These are phyloP conservation scores for Sitodiplosis mosellana DNA, from an alignment of 1,140 invertebrate genomes.

Conservation along the genomic window DNA sequence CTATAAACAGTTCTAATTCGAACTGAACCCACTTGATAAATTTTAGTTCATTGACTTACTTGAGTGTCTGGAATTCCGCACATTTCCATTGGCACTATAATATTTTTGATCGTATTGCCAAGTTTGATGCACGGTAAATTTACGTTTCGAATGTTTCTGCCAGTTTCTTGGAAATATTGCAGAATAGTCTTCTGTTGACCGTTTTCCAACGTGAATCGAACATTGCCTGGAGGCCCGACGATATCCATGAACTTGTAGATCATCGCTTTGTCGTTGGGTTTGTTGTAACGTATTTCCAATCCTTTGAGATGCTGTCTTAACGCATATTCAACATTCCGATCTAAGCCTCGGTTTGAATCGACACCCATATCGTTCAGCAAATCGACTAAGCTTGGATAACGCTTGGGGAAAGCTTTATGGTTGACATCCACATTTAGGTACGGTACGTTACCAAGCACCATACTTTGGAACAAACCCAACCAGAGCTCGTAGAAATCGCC, in stretches of 20 bases:
- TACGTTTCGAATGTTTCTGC: constrained; percentile 28
- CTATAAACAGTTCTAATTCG: too few species aligned
- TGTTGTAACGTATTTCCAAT: constrained; percentile 13
- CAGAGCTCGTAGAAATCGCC: constrained; percentile 47
- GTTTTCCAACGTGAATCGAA: constrained; percentile 23
- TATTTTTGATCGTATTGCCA: constrained; percentile 30
- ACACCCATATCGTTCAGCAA: constrained; percentile 11
- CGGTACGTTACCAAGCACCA: constrained; percentile 48
- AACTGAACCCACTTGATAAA: too few species aligned
- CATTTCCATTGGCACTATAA: constrained; percentile 8
- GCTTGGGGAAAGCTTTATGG: constrained; percentile 43
- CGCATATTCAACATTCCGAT: background rate
- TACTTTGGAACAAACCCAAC: constrained; percentile 53
- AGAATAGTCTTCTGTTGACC: constrained; percentile 23
- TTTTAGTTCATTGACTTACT: too few species aligned
- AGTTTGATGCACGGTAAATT: constrained; percentile 40
- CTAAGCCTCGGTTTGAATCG: background rate
- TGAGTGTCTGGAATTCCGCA: too few species aligned
- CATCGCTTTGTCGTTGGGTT: constrained; percentile 8
- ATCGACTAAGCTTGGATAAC: constrained; percentile 26
- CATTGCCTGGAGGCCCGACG: constrained; percentile 12
- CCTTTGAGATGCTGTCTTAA: constrained; percentile 9
- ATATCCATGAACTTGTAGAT: constrained; percentile 33
- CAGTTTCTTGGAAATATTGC: constrained; percentile 27
- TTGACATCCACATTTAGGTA: constrained; percentile 55